These are phyloP conservation scores for Catagonus wagneri DNA, from an alignment of 2,113 vertebrate species.

Conservation along the genomic window DNA sequence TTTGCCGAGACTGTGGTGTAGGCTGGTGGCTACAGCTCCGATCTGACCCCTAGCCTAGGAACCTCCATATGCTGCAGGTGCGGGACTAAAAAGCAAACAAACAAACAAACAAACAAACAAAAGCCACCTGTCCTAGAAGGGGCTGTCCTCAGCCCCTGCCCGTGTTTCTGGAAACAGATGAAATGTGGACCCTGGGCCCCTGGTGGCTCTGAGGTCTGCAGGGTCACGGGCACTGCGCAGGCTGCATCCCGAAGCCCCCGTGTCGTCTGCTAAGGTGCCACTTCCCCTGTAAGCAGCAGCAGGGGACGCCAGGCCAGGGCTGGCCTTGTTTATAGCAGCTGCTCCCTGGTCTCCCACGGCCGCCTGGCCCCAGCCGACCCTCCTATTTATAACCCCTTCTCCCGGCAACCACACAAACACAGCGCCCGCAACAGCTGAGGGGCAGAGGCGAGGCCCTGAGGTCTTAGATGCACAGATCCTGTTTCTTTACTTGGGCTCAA, in stretches of 20 bases:
- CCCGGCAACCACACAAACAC: neutral
- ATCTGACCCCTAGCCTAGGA: too few relatives aligned
- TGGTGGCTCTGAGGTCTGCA: neutral
- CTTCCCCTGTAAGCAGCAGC: accelerated
- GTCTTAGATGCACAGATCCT: neutral
- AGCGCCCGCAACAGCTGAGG: neutral
- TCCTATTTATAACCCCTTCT: neutral
- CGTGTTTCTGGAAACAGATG: neutral
- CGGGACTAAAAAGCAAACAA: too few relatives aligned
- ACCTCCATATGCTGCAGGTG: too few relatives aligned
- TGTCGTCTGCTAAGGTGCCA: accelerated
- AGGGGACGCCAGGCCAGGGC: neutral
- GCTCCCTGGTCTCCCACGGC: neutral
- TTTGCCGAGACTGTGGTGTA: too few relatives aligned
- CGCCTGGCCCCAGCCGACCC: neutral
- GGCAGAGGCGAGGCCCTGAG: accelerated
- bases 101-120: too few relatives aligned
- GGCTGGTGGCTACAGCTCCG: too few relatives aligned
- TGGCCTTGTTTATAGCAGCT: neutral
- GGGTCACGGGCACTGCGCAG: accelerated
- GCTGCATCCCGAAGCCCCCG: accelerated
- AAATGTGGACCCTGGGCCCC: too few relatives aligned
- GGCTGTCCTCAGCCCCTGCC: too few relatives aligned
- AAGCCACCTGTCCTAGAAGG: too few relatives aligned
- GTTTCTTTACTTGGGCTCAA: accelerated